Base-by-base conservation (phyloP, 2,888 invertebrate genomes). In the Phalera bucephala region DNA sequence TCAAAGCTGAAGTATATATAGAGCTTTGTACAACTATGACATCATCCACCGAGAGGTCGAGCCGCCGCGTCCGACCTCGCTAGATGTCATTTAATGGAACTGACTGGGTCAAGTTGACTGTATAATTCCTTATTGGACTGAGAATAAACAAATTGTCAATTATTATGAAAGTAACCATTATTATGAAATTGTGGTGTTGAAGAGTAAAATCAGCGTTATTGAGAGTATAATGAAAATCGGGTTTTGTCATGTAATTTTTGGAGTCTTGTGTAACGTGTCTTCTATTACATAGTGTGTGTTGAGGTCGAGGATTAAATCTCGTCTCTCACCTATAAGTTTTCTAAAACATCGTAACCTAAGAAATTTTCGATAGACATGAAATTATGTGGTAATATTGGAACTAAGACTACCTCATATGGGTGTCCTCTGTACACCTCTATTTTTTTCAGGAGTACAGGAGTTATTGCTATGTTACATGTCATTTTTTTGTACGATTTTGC, bases 101-200 rank as follows among this genome's bases (percentile, higher is more conserved):
- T 11, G 3, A 15, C 28, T 28, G 9, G 28, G 28, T 28, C 15
- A 28, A 28, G 28, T 28, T 28, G 28, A 28, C 9, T n/a, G n/a
- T 9, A 26, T 26, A 28, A 27, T 15, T 15, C 28, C 28, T 15
- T 15, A 28, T 28, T 14, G 13, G 15, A 15, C 14, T n/a, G 10
- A 4, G 12, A 25, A 25, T 25, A 12, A 28, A 28, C 9, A 22
- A 22, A 2, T 10, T 15, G 28, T 10, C 15, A n/a, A 28, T 9
- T 9, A 28, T 28, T 4, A 17, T 17, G 6, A 17, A 6, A 17
- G 17, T 17, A 4, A 17, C 17, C 3, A 4, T 17, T 17, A 17
- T 17, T 17, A 6, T 17, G 6, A 17, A 17, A 17, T 17, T n/a
- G 4, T 9, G 22, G 22, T 10, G 22, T 10, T 22, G 6, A 2